Conservation (phyloP, 2,113 vertebrate species). For the Steatornis caripensis region DNA sequence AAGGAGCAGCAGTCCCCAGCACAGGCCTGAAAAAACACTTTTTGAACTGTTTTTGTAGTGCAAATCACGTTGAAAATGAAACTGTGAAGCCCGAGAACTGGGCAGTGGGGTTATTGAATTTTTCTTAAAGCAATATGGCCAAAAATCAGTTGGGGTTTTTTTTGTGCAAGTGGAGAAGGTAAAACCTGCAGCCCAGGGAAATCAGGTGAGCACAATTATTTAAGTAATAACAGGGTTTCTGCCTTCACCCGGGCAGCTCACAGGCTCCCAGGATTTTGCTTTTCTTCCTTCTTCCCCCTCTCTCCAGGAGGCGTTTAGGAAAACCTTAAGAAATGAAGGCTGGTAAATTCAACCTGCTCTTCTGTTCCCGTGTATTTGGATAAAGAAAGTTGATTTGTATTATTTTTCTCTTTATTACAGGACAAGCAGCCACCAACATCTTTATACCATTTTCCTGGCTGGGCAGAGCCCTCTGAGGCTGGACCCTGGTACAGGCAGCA, state of each 20-base stretch:
- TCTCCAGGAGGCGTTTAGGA: neutral
- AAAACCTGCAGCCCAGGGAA: neutral
- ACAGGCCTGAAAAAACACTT: neutral
- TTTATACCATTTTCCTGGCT: neutral
- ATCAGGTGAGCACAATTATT: fast-evolving
- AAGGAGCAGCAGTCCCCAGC: fast-evolving
- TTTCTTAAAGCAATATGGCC: fast-evolving
- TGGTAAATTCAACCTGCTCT: neutral
- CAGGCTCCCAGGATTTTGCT: neutral
- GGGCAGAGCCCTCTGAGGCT: neutral
- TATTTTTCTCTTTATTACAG: neutral
- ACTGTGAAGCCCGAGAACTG: neutral
- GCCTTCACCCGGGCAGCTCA: neutral
- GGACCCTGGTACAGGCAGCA: neutral
- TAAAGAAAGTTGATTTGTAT: fast-evolving
- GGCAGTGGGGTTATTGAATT: neutral
- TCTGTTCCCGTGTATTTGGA: fast-evolving
- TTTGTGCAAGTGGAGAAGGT: neutral
- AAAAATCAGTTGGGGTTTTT: neutral
- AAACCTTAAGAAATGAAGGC: neutral
- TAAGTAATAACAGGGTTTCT: neutral
- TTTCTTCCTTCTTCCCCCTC: neutral
- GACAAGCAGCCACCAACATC: too few relatives aligned
- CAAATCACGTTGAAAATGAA: fast-evolving
- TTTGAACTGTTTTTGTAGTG: fast-evolving